These are phyloP conservation scores for Pyrgus malvae DNA, from an alignment of 2,888 invertebrate species.

Conservation along the genomic window DNA sequence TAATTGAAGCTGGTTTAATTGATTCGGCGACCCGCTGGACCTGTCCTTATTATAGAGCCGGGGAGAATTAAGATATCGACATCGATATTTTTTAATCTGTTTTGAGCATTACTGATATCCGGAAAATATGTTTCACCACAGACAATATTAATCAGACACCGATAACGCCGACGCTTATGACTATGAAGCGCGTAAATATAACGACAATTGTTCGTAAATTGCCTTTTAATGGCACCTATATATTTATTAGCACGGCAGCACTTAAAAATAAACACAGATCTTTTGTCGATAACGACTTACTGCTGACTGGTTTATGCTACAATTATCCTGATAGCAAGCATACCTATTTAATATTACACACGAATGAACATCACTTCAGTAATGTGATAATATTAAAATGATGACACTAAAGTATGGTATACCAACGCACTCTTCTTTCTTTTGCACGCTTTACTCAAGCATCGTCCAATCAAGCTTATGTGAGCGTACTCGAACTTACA, in stretches of 20 bases:
- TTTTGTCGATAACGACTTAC: conserved; percentile 4
- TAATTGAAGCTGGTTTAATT: conserved; percentile 69
- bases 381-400: not conserved
- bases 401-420: conserved; percentile 4
- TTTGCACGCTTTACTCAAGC: no score
- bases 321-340: not conserved
- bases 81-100: conserved; percentile 31
- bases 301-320: not conserved
- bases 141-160: conserved; percentile 1
- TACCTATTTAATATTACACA: not conserved
- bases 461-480: no score
- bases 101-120: conserved; percentile 10
- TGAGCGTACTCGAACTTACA: no score
- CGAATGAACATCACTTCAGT: not conserved
- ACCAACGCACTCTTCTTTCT: no score
- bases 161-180: conserved; percentile 20
- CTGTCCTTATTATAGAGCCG: conserved; percentile 47
- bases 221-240: not conserved
- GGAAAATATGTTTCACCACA: not conserved
- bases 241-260: not conserved
- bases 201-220: not conserved
- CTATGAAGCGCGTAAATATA: conserved; percentile 15
- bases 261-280: not conserved
- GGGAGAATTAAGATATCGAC: conserved; percentile 36
- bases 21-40: conserved; percentile 55